Conservation (phyloP, 2,888 invertebrate genomes). For the Tetheella fluctuosa region DNA sequence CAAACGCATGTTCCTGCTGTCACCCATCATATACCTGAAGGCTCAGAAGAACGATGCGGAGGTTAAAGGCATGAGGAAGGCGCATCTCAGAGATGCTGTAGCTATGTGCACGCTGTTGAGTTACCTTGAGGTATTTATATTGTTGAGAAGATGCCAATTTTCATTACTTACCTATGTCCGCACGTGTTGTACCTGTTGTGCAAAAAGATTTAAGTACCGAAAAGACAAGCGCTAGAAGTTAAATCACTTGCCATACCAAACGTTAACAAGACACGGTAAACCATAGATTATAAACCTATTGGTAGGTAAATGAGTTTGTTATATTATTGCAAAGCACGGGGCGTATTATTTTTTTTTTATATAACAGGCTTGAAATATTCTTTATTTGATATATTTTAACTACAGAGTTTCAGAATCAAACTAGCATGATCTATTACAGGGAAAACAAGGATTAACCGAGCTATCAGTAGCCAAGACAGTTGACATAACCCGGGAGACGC, state of each 20-base stretch:
- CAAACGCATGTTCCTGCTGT: conserved; percentile 86
- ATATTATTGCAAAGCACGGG: too few relatives aligned
- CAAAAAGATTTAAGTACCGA: too few relatives aligned
- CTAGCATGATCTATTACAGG: conserved; percentile 67
- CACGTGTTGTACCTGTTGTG: too few relatives aligned
- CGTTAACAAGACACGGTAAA: too few relatives aligned
- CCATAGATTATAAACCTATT: too few relatives aligned
- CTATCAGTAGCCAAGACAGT: conserved; percentile 88
- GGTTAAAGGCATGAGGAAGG: conserved; percentile 91
- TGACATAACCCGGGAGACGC: conserved; percentile 89
- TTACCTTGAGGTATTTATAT: conserved; percentile 58
- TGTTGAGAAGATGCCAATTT: not conserved
- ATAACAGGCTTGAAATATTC: too few relatives aligned
- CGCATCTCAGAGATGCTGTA: conserved; percentile 94
- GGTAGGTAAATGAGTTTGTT: too few relatives aligned
- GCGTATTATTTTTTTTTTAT: too few relatives aligned
- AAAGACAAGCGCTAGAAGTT: too few relatives aligned
- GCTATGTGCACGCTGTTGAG: conserved; percentile 94
- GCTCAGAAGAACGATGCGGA: conserved; percentile 94
- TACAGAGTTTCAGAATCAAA: conserved; percentile 60
- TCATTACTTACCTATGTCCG: too few relatives aligned
- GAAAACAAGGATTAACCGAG: conserved; percentile 75
- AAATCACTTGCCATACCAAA: too few relatives aligned
- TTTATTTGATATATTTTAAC: not conserved
- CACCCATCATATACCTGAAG: conserved; percentile 93